Evolutionary conservation across 2,797 vertebrate genomes (phyloP), one percentile per base, ranked within the genome.

Genomic region (Steatocranus sp.): DNA sequence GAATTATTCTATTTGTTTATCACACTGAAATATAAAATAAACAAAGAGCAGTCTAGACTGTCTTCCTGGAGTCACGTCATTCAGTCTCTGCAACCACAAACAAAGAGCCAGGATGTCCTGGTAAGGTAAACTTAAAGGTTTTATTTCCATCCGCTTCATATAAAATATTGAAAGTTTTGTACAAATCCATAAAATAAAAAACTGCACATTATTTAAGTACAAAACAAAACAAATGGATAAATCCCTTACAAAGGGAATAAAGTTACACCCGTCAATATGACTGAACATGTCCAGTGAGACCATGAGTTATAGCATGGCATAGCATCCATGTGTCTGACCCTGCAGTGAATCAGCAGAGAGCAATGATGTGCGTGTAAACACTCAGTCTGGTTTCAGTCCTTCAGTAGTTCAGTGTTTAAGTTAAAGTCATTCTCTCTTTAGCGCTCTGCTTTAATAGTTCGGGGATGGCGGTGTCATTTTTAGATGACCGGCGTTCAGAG

Each of bases 401-500:
- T 86, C 36, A 79, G 75, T 63, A 66, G 76, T 81, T 74, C 41
- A 58, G n/a, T 18, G 32, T 78, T 83, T 48, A 48, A 54, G 4
- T 73, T n/a, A 63, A 61, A 53, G 27, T 41, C 20, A 7, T 15
- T 38, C 43, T 80, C 51, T 81, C 73, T 77, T 18, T 27, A 8
- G 1, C 6, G 4, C 41, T 46, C 6, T 27, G 46, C 36, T 90
- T 36, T 79, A 89, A 17, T 85, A 86, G 3, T 94, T 84, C 5
- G 83, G 80, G 0, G 76, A 90, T 43, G 86, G 56, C 0, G 97
- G 97, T 8, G 94, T 94, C 15, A 98, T 97, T 92, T 97, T 96
- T 87, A 98, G 94, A 3, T 94, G 46, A 3, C 96, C 95, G 2
- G 93, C 95, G 86, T 94, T 97, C 74, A 97, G 89, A 0, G 96